These are phyloP conservation scores for Acrocephalus scirpaceus DNA, from an alignment of 2,797 vertebrate genomes.

Conservation along the genomic window DNA sequence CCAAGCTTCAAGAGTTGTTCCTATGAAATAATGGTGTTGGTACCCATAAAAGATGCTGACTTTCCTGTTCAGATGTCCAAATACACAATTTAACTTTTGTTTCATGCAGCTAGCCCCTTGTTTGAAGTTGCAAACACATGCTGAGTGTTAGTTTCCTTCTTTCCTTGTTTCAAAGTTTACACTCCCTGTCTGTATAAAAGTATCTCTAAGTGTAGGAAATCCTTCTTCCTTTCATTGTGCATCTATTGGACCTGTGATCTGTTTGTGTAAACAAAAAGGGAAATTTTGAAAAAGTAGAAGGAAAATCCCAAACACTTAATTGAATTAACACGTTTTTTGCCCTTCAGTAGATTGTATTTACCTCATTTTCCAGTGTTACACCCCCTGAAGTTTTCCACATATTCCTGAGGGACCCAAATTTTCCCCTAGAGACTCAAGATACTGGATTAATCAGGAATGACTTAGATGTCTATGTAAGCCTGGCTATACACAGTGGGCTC, in stretches of 20 bases:
- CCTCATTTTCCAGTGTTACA: not conserved
- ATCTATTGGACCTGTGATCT: not conserved
- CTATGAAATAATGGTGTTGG: not conserved
- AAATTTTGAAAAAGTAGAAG: not conserved
- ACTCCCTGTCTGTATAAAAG: not conserved
- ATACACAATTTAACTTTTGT: slow-evolving; percentile 36
- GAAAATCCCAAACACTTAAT: not conserved
- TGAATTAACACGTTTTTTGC: not conserved
- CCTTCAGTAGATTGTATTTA: not conserved
- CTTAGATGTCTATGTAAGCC: not conserved
- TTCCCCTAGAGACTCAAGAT: not conserved
- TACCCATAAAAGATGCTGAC: not conserved
- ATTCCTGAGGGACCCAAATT: not conserved
- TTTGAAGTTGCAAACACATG: slow-evolving; percentile 35
- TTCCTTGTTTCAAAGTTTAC: slow-evolving; percentile 32
- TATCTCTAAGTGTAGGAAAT: slow-evolving; percentile 37
- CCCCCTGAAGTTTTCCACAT: not conserved
- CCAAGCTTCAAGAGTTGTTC: not conserved
- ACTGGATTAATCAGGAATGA: not conserved
- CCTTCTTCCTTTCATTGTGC: slow-evolving; percentile 66
- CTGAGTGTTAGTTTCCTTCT: slow-evolving; percentile 53
- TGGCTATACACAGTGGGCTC: not conserved
- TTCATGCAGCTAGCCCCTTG: not conserved
- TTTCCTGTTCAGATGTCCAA: slow-evolving; percentile 57
- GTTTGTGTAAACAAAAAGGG: slow-evolving; percentile 29